phyloP scores from a whole-genome alignment of 2,113 vertebrate species.

The Crotalus helleri region DNA sequence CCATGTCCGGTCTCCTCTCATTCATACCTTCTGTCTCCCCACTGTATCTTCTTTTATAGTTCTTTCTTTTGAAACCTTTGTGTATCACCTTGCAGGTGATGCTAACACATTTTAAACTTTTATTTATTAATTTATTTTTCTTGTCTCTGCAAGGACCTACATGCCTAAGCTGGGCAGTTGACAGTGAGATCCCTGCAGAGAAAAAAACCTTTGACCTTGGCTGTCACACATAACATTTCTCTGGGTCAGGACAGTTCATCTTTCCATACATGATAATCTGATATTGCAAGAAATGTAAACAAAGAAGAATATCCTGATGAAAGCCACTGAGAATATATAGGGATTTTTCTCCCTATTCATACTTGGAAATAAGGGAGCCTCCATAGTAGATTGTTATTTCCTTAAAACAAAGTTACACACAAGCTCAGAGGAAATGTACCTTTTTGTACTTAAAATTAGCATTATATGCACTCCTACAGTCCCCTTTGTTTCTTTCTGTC shows the following conservation, averaged over 20 bases:
- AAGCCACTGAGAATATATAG: background rate
- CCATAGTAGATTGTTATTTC: background rate
- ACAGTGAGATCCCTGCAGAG: background rate
- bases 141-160: background rate
- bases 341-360: background rate
- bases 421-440: background rate
- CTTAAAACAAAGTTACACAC: background rate
- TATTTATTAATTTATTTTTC: background rate
- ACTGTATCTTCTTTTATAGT: background rate
- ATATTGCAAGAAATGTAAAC: background rate
- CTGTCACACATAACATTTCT: background rate
- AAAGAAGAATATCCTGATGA: background rate
- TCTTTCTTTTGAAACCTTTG: background rate
- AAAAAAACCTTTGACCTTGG: background rate
- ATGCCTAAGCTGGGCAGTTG: background rate
- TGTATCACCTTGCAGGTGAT: background rate
- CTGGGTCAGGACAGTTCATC: background rate
- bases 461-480: background rate
- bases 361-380: background rate
- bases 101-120: background rate
- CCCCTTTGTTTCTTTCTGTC: background rate
- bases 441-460: background rate
- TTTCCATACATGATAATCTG: background rate
- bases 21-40: background rate
- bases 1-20: background rate